phyloP scores from a whole-genome alignment of 2,797 vertebrate genomes.

The Morelia viridis region DNA sequence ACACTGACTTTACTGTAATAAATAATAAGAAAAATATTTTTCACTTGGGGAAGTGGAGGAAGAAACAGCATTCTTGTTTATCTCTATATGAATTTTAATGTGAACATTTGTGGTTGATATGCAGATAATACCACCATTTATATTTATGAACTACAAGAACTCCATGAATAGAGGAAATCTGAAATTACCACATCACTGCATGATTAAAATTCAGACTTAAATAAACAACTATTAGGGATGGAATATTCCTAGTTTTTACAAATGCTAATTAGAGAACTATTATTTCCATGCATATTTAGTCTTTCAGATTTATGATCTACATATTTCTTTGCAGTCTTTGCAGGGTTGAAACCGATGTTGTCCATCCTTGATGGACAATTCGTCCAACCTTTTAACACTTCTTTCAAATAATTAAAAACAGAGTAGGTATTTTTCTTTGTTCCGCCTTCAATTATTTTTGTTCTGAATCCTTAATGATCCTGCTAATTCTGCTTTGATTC shows the following conservation, averaged over 20 bases:
- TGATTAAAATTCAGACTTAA: slow-evolving; percentile 21
- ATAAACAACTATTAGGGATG: slow-evolving; percentile 19
- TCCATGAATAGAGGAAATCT: slow-evolving; percentile 17
- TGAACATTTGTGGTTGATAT: slow-evolving; percentile 11
- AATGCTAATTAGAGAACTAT: not conserved
- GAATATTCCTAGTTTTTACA: slow-evolving; percentile 1
- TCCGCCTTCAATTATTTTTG: not conserved
- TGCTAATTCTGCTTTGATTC: not conserved
- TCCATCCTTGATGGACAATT: not conserved
- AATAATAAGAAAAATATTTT: not conserved
- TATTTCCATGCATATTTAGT: not conserved
- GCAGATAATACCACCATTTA: not conserved
- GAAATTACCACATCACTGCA: slow-evolving; percentile 13
- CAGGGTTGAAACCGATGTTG: not conserved
- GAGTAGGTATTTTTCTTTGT: not conserved
- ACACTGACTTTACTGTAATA: not conserved
- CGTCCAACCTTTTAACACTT: not conserved
- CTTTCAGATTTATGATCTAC: not conserved
- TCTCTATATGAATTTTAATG: slow-evolving; percentile 12
- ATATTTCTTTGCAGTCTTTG: not conserved
- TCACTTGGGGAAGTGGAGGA: slow-evolving; percentile 17
- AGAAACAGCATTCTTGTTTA: not conserved
- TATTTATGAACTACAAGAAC: slow-evolving; percentile 1
- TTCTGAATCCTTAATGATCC: not conserved
- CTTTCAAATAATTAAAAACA: slow-evolving; percentile 1